These are phyloP conservation scores for Reticulitermes speratus DNA, from an alignment of 1,140 invertebrate species.

Conservation along the genomic window DNA sequence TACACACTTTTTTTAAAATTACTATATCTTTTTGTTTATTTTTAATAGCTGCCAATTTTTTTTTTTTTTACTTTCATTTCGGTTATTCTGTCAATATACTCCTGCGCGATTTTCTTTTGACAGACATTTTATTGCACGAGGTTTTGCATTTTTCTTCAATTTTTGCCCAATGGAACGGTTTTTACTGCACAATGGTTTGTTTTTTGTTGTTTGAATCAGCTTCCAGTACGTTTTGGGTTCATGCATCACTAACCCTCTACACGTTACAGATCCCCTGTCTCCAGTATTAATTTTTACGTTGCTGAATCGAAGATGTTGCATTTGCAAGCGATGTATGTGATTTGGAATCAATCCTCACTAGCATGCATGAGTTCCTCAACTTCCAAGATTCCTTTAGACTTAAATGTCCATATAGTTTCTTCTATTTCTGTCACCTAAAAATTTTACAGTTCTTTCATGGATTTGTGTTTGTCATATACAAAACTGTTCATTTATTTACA, in stretches of 20 bases:
- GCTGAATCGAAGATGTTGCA: not conserved
- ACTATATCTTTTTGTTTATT: not conserved
- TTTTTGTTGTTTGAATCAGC: not conserved
- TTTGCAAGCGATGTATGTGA: too few relatives aligned
- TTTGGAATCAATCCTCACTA: too few relatives aligned
- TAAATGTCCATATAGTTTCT: too few relatives aligned
- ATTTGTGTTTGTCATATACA: too few relatives aligned
- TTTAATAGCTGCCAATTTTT: not conserved
- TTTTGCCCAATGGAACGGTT: not conserved
- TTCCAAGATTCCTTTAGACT: too few relatives aligned
- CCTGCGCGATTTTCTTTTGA: not conserved
- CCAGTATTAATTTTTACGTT: not conserved
- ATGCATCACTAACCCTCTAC: not conserved
- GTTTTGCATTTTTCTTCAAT: not conserved
- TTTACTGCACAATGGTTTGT: not conserved
- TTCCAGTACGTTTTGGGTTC: not conserved
- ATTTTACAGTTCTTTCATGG: too few relatives aligned
- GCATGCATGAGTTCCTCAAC: too few relatives aligned
- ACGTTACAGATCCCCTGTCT: not conserved
- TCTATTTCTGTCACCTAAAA: too few relatives aligned
- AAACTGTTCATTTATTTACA: too few relatives aligned
- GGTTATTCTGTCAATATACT: not conserved
- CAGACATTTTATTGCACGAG: not conserved
- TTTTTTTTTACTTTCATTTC: not conserved
- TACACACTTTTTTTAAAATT: not conserved